phyloP scores from a whole-genome alignment of 2,888 invertebrate species.

The Hartigia nigra region DNA sequence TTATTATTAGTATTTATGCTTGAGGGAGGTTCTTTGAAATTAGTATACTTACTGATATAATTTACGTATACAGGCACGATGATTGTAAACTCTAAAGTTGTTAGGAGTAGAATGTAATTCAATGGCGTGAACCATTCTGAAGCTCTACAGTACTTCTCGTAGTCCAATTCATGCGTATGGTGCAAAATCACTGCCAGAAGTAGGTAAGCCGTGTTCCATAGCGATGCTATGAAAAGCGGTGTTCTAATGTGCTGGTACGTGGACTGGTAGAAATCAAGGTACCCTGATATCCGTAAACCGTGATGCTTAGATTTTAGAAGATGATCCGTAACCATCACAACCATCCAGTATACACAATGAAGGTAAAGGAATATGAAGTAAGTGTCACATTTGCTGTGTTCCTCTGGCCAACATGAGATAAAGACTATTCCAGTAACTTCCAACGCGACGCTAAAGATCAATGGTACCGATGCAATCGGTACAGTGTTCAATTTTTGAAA shows the following conservation, averaged over 20 bases:
- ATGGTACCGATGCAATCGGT: conserved; percentile 48
- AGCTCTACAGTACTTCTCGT: conserved; percentile 67
- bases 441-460: conserved; percentile 53
- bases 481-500: conserved; percentile 57
- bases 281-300: conserved; percentile 73
- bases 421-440: conserved; percentile 59
- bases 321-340: conserved; percentile 65
- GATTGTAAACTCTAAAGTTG: conserved; percentile 65
- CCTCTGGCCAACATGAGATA: conserved; percentile 57
- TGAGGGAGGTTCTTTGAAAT: conserved; percentile 36
- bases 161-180: conserved; percentile 58
- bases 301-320: conserved; percentile 72
- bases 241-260: conserved; percentile 71
- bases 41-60: conserved; percentile 71
- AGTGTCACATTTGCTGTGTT: conserved; percentile 57
- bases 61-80: conserved; percentile 68
- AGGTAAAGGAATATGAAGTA: conserved; percentile 61
- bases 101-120: conserved; percentile 67
- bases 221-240: conserved; percentile 73
- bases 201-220: conserved; percentile 66
- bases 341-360: conserved; percentile 58
- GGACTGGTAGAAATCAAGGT: conserved; percentile 76
- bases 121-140: conserved; percentile 62
- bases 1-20: not conserved
- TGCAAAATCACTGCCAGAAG: conserved; percentile 58